Evolutionary conservation across 1,140 invertebrate genomes (phyloP), one percentile per base, ranked within the genome.

Genomic region (Nymphalis io): DNA sequence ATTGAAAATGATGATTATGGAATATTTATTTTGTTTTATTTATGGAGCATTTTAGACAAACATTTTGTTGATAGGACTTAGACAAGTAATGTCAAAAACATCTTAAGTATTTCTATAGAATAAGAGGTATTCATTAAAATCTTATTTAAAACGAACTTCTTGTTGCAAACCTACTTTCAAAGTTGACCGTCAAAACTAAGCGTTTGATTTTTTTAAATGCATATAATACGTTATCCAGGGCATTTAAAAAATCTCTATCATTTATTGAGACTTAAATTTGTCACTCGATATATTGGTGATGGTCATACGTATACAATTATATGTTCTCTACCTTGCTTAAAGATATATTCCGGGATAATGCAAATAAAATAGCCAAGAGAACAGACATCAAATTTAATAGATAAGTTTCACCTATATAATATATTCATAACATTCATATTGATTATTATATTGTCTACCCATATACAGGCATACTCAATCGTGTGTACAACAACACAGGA

Each of bases 341-440:
- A 8, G 2, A 8, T 33, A n/a, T 33, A 33, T 33, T 23, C n/a
- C 1, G 12, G 21, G 51, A 8, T 11, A 15, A 27, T 4, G 27
- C 2, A 1, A 55, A 55, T 55, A 55, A 66, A 71, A 71, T 53
- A 13, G 15, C 16, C 62, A 66, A 81, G 81, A 80, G 86, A 90
- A 90, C 88, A 90, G 88, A 90, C 88, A 90, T 89, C 88, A 88
- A 90, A 84, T 90, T 89, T 90, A 89, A 89, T 90, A 90, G 81
- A 87, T 88, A 90, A 88, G 86, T 88, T 86, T 88, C 80, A 88
- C 82, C 86, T 87, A 85, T 82, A 72, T 62, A 73, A 75, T 83
- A 81, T 82, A 83, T 82, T 84, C 80, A 83, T 90, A 88, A 89
- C 85, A 90, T 88, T 85, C 75, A 88, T 85, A 82, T 82, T 84